These are phyloP conservation scores for Tethya wilhelma DNA, from an alignment of 37 sponge, comb jelly and placozoan species.

Conservation along the genomic window DNA sequence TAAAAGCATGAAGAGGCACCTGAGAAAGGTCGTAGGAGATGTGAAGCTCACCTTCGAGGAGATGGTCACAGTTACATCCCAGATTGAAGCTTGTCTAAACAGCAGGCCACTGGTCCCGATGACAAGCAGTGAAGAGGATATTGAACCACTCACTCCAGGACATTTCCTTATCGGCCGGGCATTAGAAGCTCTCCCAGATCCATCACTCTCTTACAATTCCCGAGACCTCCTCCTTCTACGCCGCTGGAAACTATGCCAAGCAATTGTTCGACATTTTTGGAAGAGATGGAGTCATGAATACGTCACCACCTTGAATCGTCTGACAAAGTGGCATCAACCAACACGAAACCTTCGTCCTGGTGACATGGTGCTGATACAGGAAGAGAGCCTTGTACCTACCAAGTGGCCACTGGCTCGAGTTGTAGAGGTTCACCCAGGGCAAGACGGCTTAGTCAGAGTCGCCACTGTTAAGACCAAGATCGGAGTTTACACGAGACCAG, in stretches of 20 bases:
- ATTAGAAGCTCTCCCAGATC: constrained; percentile 1
- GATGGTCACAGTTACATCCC: background rate
- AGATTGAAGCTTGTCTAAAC: constrained; percentile 27
- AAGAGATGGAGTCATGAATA: constrained; percentile 38
- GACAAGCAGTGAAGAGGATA: background rate
- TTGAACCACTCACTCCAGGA: constrained; percentile 22
- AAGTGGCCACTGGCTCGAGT: constrained; percentile 37
- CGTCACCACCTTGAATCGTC: constrained; percentile 1
- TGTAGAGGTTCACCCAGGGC: constrained; percentile 9
- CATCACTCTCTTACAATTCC: background rate
- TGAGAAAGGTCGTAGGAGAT: background rate
- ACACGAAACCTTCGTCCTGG: background rate
- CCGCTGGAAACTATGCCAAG: constrained; percentile 15
- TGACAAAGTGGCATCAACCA: constrained; percentile 12
- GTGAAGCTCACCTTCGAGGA: constrained; percentile 14
- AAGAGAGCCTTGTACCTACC: constrained; percentile 10
- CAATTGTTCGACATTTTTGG: constrained; percentile 32
- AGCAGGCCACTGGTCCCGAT: constrained; percentile 11
- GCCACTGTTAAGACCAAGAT: background rate
- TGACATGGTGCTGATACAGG: constrained; percentile 10
- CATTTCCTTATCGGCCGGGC: too few species aligned
- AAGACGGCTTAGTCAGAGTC: constrained; percentile 18
- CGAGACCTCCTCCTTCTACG: background rate
- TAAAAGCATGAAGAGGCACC: background rate
- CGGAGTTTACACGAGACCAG: constrained; percentile 15